Evolutionary conservation across 2,797 vertebrate genomes (phyloP), one percentile per base, ranked within the genome.

Genomic region (Triplophysa bombifrons): DNA sequence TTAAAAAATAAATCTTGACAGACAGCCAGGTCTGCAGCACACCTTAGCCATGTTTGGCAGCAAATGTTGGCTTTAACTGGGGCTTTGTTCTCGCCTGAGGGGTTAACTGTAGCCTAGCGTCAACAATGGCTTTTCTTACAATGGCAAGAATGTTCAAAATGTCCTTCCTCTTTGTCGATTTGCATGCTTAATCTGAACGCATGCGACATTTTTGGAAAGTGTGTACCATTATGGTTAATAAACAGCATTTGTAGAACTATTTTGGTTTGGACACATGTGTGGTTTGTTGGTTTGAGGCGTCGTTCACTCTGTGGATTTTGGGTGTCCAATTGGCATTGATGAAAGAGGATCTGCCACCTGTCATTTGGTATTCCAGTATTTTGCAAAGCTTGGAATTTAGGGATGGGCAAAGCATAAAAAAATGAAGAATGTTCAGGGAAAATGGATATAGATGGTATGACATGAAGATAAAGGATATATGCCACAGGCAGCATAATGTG

Each of bases 341-440:
- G 56, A 81, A 75, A 75, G 66, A 70, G 46, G 56, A 69, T 75
- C 65, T 81, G 73, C 80, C 80, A 81, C 80, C 73, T 81, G 80
- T 81, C 80, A 80, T 68, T 20, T 76, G 30, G 16, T 65, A 75
- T 75, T 76, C 66, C 17, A 27, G 55, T 75, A 63, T 81, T 81
- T 66, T 56, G 17, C 61, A 53, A 71, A 78, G 68, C 76, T 73
- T 25, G 60, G 61, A 51, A 67, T 63, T 63, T 58, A 70, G 58
- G 73, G 73, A 71, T 81, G 34, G 72, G 80, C 58, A 71, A 53
- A 72, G 48, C 41, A 71, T 11, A 2, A 56, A 65, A 22, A n/a
- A 65, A 81, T 74, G 72, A 17, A 19, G 38, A 80, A 73, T 63
- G 56, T 67, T 41, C 30, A 34, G 14, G 10, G 19, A 64, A 51